These are phyloP conservation scores for Hafferia zeledoni DNA, from an alignment of 2,797 vertebrate genomes.

Conservation along the genomic window DNA sequence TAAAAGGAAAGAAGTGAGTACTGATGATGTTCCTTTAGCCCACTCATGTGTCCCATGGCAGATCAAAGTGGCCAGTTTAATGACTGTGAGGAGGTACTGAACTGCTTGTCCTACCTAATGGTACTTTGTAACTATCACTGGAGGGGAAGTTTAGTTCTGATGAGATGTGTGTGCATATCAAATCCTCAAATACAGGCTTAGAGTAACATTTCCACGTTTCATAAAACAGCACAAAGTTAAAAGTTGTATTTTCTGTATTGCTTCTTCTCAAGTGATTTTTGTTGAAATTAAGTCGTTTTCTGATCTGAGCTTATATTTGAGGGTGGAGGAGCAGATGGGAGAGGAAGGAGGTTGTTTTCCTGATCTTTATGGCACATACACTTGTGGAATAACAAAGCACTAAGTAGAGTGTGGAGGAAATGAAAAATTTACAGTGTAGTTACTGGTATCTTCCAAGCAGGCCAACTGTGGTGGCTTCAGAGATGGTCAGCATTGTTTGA, in stretches of 20 bases:
- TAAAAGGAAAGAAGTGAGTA: constrained; percentile 91
- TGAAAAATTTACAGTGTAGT: neutral
- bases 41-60: neutral
- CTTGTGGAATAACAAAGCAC: neutral
- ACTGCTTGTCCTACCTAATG: neutral
- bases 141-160: neutral
- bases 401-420: neutral
- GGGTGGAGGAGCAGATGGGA: neutral
- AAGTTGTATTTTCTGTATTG: neutral
- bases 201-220: fast-evolving
- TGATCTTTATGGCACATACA: neutral
- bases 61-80: neutral
- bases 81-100: neutral
- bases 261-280: neutral
- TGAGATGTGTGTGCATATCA: fast-evolving
- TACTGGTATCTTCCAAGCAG: neutral
- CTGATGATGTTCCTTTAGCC: neutral
- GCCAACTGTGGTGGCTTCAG: neutral
- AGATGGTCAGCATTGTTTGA: neutral
- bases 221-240: neutral
- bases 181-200: neutral
- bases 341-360: neutral
- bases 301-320: neutral
- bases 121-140: neutral
- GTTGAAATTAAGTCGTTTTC: neutral